Base-by-base conservation (phyloP, 2,888 invertebrate species). In the Tachina fera region DNA sequence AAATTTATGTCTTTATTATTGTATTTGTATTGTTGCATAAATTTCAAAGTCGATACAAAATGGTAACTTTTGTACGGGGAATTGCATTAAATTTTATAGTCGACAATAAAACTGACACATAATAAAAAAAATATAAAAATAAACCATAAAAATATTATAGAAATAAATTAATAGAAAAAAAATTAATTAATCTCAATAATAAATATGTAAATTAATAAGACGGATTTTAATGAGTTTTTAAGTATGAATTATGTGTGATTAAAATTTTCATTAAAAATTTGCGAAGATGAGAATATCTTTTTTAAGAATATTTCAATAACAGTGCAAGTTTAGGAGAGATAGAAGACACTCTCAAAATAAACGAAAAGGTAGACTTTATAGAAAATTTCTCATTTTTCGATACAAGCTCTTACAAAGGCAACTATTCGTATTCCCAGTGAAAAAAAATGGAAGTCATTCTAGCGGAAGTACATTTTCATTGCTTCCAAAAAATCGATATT, bases 1-100 rank as follows among this genome's bases (percentile, higher is more conserved):
- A 76, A 67, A 76, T 58, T 75, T 43, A 75, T 75, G 39, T 39
- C 56, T 76, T 56, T 65, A 76, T 76, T 67, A 67, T n/a, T n/a
- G n/a, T n/a, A n/a, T 58, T 67, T 56, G 13, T 45, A 56, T 41
- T 67, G 22, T n/a, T 76, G 45, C 56, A 76, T 76, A 43, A 58
- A 76, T 56, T 56, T 45, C 1, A 11, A 6, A 56, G 3, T 43
- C 31, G 14, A 45, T 39, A 53, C 61, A 22, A 14, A 31, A 31
- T 16, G 16, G 14, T 13, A 9, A 49, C 16, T 49, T n/a, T n/a
- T 61, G 74, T 49, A 19, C 0, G 6, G 47, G 22, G 1, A 19
- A 41, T 53, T 65, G 75, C 43, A 43, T 56, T 56, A 45, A 65
- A 56, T 56, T 65, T 65, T 53, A 65, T 65, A 53, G 14, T 53